Base-by-base conservation (phyloP, 2,888 invertebrate genomes). In the Chrysolina oricalcia region DNA sequence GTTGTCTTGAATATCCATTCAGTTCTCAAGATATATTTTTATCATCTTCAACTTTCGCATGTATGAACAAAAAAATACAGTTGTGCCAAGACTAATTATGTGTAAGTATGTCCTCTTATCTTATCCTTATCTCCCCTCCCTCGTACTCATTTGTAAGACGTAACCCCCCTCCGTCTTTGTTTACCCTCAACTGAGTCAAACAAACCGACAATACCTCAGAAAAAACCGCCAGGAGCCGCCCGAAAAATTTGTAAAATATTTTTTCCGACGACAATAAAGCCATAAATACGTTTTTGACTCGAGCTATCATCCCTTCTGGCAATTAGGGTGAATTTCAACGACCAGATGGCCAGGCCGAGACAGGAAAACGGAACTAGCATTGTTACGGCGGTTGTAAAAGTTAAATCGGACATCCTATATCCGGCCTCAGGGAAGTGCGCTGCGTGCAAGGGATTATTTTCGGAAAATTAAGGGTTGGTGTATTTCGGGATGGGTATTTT, bases 331-430 rank as follows among this genome's bases (percentile, higher is more conserved):
- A 35, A 6, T 59, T 59, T 27, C 15, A 4, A 59, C 15, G 35
- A 71, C 78, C 81, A 82, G 81, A 81, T 82, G 81, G 77, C 70
- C 66, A 65, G 46, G 69, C 72, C 70, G 76, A 66, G 53, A 72
- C 79, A 78, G 79, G 81, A 81, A 82, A 83, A 80, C 84, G 84
- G 84, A 85, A 83, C 84, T 78, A 75, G 80, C 80, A 83, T 84
- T 84, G 84, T 83, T 82, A 78, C 35, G 43, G 35, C 68, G 72
- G 71, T 71, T 50, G 71, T 74, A 74, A 79, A 83, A 78, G 88
- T 82, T 81, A 81, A 84, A 84, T 90, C 90, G 87, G 87, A 87
- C 86, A 85, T 87, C 85, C 86, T 87, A 87, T 87, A 85, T 87
- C 87, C 87, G 87, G 86, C 83, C 76, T 23, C 46, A 65, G 21